These are phyloP conservation scores for Planococcus citri DNA, from an alignment of 1,140 invertebrate species.

Conservation along the genomic window DNA sequence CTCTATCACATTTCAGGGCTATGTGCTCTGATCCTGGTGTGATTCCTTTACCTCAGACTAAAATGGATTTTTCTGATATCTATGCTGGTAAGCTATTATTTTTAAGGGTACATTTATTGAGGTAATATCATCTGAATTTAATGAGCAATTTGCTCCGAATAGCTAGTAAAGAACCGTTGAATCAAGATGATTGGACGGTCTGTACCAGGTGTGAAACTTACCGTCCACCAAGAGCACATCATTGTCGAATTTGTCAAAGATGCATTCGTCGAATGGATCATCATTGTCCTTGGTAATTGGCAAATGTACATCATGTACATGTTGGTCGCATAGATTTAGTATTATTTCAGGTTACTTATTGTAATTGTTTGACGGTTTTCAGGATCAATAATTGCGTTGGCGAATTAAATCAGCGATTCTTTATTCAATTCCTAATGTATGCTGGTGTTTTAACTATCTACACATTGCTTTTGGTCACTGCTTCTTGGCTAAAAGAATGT, in stretches of 20 bases:
- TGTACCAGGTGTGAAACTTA: constrained; percentile 75
- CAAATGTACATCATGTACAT: background rate
- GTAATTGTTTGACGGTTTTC: no score
- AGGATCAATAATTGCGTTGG: constrained; percentile 93
- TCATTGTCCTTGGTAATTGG: constrained; percentile 71
- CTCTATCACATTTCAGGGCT: constrained; percentile 66
- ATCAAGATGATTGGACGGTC: constrained; percentile 67
- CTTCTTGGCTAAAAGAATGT: constrained; percentile 64
- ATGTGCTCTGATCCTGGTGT: constrained; percentile 81
- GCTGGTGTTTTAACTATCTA: constrained; percentile 53
- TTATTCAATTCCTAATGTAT: constrained; percentile 82
- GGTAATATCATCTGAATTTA: constrained; percentile 22
- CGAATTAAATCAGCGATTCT: constrained; percentile 87
- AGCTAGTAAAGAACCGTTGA: constrained; percentile 29
- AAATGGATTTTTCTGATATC: constrained; percentile 74
- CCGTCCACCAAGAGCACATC: constrained; percentile 71
- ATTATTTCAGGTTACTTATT: background rate
- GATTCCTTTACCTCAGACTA: constrained; percentile 66
- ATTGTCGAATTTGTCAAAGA: constrained; percentile 76
- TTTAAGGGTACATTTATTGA: background rate
- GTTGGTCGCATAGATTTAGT: no score
- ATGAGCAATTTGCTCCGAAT: constrained; percentile 8
- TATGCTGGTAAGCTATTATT: constrained; percentile 41
- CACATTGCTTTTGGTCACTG: constrained; percentile 54
- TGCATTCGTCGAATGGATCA: constrained; percentile 84